These are phyloP conservation scores for Poeciliopsis turrubarensis DNA, from an alignment of 2,113 vertebrate species.

Conservation along the genomic window DNA sequence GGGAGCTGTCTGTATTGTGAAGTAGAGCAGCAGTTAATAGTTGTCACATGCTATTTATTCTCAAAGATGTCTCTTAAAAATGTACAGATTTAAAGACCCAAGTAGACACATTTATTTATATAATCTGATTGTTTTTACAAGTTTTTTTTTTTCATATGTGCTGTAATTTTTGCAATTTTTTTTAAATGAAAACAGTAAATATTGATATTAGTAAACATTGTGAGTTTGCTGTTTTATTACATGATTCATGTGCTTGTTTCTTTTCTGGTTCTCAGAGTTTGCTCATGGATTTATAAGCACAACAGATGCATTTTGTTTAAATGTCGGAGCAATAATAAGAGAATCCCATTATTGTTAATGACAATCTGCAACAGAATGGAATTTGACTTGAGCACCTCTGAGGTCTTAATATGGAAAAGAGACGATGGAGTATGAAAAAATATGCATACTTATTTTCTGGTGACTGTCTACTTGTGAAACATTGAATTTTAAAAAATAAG, in stretches of 20 bases:
- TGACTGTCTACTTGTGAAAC: no score
- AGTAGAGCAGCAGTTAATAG: constrained; percentile 36
- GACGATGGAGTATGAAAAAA: no score
- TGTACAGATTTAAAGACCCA: constrained; percentile 17
- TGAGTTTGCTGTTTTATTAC: constrained; percentile 11
- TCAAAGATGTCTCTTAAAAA: constrained; percentile 38
- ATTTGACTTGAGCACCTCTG: not conserved
- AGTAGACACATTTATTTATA: constrained; percentile 33
- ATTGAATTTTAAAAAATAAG: no score
- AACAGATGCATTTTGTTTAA: not conserved
- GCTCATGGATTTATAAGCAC: not conserved
- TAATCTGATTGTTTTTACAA: constrained; percentile 27
- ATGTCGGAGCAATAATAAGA: not conserved
- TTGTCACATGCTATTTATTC: constrained; percentile 48
- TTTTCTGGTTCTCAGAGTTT: not conserved
- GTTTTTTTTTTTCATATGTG: constrained; percentile 7
- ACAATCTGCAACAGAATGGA: not conserved
- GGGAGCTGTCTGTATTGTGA: constrained; percentile 34
- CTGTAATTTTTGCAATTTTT: not conserved
- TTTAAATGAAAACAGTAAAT: constrained; percentile 28
- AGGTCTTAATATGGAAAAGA: no score
- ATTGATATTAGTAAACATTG: constrained; percentile 10
- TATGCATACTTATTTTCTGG: no score
- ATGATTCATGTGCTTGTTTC: not conserved
- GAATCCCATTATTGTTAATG: no score